Conservation (phyloP, 2,888 invertebrate species). For the Synergus laeviventris region DNA sequence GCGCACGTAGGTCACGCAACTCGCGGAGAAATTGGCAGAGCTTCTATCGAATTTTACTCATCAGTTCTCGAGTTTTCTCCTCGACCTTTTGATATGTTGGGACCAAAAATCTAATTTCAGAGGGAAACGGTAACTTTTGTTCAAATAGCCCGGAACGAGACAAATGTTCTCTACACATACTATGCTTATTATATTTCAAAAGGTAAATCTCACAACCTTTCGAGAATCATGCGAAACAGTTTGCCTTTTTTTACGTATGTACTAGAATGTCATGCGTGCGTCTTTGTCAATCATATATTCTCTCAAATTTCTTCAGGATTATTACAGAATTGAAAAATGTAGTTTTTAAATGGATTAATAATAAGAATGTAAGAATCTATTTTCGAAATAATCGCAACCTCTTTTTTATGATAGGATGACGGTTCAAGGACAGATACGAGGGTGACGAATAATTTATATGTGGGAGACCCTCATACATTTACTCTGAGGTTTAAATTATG, state of each 20-base stretch:
- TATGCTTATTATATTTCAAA: not conserved
- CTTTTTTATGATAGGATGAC: not conserved
- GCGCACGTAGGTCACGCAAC: slow-evolving; percentile 58
- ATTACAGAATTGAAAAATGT: too few relatives aligned
- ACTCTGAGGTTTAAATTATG: not conserved
- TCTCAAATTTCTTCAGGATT: too few relatives aligned
- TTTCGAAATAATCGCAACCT: too few relatives aligned
- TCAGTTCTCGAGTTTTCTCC: slow-evolving; percentile 54
- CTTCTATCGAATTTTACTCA: slow-evolving; percentile 56
- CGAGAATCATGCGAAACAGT: not conserved
- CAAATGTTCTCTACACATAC: not conserved
- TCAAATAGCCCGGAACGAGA: not conserved
- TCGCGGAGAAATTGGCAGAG: slow-evolving; percentile 55
- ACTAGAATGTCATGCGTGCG: too few relatives aligned
- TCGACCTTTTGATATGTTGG: slow-evolving; percentile 42
- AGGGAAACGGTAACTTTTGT: slow-evolving; percentile 1
- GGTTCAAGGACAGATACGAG: not conserved
- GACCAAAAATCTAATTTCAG: slow-evolving; percentile 17
- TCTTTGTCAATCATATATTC: too few relatives aligned
- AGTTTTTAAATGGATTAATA: too few relatives aligned
- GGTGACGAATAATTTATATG: not conserved
- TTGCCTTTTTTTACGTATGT: not conserved
- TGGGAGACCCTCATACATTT: not conserved
- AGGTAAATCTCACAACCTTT: not conserved
- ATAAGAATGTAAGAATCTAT: too few relatives aligned